Evolutionary conservation across 2,888 invertebrate genomes (phyloP), one percentile per base, ranked within the genome.

Genomic region (Antheraea yamamai): DNA sequence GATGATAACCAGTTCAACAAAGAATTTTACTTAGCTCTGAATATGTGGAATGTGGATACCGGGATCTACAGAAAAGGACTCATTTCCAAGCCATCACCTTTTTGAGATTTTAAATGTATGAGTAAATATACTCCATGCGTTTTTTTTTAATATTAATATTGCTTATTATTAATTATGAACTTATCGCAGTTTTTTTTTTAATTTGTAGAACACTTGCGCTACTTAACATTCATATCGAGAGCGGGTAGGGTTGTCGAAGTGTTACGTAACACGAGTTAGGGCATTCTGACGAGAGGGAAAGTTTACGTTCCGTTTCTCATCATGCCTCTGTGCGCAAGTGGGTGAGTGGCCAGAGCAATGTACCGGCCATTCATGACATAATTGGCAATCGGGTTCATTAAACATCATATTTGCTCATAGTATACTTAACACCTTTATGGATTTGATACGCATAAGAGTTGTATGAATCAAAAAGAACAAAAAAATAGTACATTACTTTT

Each of bases 271-370:
- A 84, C 84, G 87, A 89, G 89, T 89, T 90, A 87, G 92, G 92
- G 89, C 85, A 88, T 88, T 87, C 86, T 90, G 89, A 89, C 85
- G 93, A 95, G 94, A 95, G 94, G 94, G 94, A 95, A 95, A 95
- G 94, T 94, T 89, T 84, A 90, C 89, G 90, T 89, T 89, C 89
- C 89, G 90, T 87, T 90, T 88, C 91, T 91, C 92, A 92, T 88
- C 91, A 93, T 94, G 94, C 90, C 88, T 91, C 87, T 82, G 81
- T 89, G 94, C 90, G 87, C 91, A 94, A 87, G 87, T 95, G 91
- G 95, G 95, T 94, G 93, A 94, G 90, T 92, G 89, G 85, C 88
- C 90, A 89, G 87, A 88, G 88, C 93, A 93, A 92, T 90, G 94
- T 87, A 92, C 93, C 94, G 90, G 85, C 90, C 92, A 94, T 83